Conservation (phyloP, 1,140 invertebrate species). For the Nymphalis io region DNA sequence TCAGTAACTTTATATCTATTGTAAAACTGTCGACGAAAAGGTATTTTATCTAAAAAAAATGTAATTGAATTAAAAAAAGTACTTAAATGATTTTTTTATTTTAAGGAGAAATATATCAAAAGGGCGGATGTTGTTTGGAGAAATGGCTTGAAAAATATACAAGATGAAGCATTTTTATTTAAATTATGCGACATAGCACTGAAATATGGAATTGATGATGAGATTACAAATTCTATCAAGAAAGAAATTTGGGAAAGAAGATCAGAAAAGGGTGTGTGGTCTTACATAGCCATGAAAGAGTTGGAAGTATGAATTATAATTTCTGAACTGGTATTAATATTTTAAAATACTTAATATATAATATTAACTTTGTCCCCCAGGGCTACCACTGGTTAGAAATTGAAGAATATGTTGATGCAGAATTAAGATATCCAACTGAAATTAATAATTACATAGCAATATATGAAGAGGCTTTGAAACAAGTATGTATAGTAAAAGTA, state of each 20-base stretch:
- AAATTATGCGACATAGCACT: conserved; percentile 59
- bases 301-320: conserved; percentile 50
- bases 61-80: not conserved
- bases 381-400: conserved; percentile 67
- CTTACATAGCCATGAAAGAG: conserved; percentile 67
- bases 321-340: too few relatives aligned
- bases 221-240: conserved; percentile 58
- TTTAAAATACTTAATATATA: too few relatives aligned
- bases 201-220: conserved; percentile 53
- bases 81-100: conserved; percentile 16
- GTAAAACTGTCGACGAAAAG: too few relatives aligned
- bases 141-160: conserved; percentile 62
- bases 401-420: conserved; percentile 61
- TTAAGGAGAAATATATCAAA: conserved; percentile 66
- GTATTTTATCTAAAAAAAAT: too few relatives aligned
- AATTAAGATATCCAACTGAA: conserved; percentile 52
- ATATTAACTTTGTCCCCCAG: conserved; percentile 40
- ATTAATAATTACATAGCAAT: conserved; percentile 59
- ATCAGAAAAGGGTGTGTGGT: conserved; percentile 62
- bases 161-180: conserved; percentile 54
- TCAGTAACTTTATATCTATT: too few relatives aligned
- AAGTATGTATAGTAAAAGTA: conserved; percentile 42
- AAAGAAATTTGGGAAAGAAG: conserved; percentile 61
- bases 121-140: conserved; percentile 67
- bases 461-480: conserved; percentile 67